phyloP scores from a whole-genome alignment of 2,113 vertebrate genomes.

The Callospermophilus lateralis region DNA sequence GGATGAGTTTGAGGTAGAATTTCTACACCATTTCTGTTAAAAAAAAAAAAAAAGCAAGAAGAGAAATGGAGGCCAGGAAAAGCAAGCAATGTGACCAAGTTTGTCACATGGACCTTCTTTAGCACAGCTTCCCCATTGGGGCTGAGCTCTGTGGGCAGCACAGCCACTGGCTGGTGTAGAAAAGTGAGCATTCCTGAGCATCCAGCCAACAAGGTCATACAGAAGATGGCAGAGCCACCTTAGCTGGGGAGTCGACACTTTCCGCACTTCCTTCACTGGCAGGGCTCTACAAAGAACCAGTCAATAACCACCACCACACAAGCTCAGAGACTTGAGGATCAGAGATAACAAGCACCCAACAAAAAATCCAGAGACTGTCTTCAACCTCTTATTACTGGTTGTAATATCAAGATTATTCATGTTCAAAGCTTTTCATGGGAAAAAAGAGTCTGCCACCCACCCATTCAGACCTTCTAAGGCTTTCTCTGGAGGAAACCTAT shows the following conservation, averaged over 20 bases:
- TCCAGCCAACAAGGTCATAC: background rate
- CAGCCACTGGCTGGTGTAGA: rapidly evolving
- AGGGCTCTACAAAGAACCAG: background rate
- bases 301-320: background rate
- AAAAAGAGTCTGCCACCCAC: background rate
- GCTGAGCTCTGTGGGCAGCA: background rate
- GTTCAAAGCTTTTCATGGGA: background rate
- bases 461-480: background rate
- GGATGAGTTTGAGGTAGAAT: background rate
- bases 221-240: too few species aligned
- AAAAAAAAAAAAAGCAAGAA: background rate
- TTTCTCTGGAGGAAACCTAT: background rate
- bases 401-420: background rate
- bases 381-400: background rate
- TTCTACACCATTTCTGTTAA: background rate
- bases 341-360: background rate
- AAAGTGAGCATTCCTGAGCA: background rate
- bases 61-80: background rate
- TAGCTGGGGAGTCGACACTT: too few species aligned
- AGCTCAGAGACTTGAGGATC: background rate
- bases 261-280: background rate
- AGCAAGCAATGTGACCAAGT: background rate
- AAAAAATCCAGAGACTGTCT: background rate
- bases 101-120: background rate
- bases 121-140: too few species aligned